Conservation (phyloP, 2,888 invertebrate genomes). For the Beris chalybata region DNA sequence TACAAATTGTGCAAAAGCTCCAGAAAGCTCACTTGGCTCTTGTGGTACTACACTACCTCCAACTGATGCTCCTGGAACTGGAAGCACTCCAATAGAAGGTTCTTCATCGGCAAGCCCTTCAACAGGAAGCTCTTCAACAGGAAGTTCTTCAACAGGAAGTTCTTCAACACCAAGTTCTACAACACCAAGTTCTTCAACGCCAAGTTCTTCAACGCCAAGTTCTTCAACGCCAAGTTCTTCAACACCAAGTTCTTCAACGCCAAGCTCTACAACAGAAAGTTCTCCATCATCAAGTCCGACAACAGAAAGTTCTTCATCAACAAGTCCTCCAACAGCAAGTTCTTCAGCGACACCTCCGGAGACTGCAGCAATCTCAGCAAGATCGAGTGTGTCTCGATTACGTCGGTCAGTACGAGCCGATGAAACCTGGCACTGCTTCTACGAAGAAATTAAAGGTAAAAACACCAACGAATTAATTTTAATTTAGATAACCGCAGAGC, state of each 20-base stretch:
- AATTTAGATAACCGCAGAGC: no score
- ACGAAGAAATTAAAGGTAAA: slow-evolving; percentile 11
- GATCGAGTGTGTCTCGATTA: no score
- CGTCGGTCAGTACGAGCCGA: background rate
- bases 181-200: background rate
- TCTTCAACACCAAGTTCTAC: background rate
- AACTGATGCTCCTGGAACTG: background rate
- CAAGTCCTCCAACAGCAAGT: no score
- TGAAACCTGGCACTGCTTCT: background rate
- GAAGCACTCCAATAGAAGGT: background rate
- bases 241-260: background rate
- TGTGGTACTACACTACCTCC: slow-evolving; percentile 5
- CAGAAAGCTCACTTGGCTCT: slow-evolving; percentile 19
- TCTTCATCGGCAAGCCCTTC: background rate
- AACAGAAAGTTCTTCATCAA: no score
- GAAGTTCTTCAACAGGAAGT: background rate
- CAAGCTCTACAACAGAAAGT: no score
- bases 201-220: background rate
- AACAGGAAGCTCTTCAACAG: background rate
- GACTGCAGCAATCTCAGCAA: no score
- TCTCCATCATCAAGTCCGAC: no score
- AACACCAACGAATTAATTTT: slow-evolving; percentile 1
- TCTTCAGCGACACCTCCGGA: no score
- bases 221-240: background rate
- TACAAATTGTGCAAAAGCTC: slow-evolving; percentile 26